These are phyloP conservation scores for Astropecten irregularis DNA, from an alignment of 53 echinoderm and acorn worm genomes.

Conservation along the genomic window DNA sequence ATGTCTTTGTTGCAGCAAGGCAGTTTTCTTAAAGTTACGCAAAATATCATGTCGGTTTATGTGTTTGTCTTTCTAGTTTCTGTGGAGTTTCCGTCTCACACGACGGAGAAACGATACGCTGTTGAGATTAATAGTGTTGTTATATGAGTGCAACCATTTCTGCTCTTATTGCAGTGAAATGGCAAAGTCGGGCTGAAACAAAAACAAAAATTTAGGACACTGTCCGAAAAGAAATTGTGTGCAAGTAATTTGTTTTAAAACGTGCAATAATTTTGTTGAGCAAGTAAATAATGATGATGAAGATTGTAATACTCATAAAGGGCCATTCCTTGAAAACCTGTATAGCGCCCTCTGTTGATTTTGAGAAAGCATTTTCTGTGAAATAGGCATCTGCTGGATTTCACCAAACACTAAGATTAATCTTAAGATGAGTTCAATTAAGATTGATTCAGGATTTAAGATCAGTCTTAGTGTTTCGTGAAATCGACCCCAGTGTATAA, in stretches of 20 bases:
- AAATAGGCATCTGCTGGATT: too few relatives aligned
- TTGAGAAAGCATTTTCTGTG: background rate
- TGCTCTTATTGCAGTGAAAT: background rate
- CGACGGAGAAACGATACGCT: background rate
- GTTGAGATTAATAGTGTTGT: slow-evolving; percentile 29
- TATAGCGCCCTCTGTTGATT: background rate
- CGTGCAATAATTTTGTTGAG: slow-evolving; percentile 40
- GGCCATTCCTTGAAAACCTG: background rate
- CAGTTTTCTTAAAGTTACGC: background rate
- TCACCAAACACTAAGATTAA: too few relatives aligned
- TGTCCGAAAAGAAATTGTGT: slow-evolving; percentile 24
- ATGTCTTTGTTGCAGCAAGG: background rate
- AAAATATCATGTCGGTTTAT: background rate
- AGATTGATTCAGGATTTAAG: too few relatives aligned
- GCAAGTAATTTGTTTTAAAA: slow-evolving; percentile 32
- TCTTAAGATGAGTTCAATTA: too few relatives aligned
- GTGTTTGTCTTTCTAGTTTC: background rate
- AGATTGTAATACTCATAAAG: background rate
- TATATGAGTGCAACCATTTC: too few relatives aligned
- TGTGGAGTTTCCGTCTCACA: background rate
- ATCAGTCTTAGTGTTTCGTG: too few relatives aligned
- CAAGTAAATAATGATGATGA: background rate
- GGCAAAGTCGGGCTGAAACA: slow-evolving; percentile 24
- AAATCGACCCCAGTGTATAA: too few relatives aligned
- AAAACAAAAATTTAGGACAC: slow-evolving; percentile 43